Evolutionary conservation across 2,113 vertebrate species (phyloP).

Genomic region (Montifringilla adamsi): DNA sequence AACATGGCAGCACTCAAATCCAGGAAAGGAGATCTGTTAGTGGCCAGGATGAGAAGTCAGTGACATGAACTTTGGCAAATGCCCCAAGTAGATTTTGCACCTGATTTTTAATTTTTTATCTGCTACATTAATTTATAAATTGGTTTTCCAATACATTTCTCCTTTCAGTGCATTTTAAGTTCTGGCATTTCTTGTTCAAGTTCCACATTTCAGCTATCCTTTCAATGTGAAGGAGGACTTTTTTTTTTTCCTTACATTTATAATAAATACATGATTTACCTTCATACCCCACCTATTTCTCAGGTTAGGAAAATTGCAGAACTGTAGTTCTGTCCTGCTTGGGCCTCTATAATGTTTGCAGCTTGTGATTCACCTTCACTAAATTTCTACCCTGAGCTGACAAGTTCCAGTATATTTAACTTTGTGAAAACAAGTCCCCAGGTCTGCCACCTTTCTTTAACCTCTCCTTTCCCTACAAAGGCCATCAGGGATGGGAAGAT

Average conservation of each 20-base stretch:
- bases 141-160: not conserved
- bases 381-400: not conserved
- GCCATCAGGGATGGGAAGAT: not conserved
- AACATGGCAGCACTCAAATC: not conserved
- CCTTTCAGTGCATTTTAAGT: not conserved
- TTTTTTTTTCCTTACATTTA: not conserved
- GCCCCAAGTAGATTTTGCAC: not conserved
- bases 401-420: not conserved
- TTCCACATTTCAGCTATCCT: rapidly evolving
- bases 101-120: not conserved
- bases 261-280: not conserved
- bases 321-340: not conserved
- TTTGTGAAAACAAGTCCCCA: not conserved
- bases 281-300: not conserved
- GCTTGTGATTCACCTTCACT: not conserved
- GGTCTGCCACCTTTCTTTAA: not conserved
- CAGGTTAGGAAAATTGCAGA: not conserved
- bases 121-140: not conserved
- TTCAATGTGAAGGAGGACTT: not conserved
- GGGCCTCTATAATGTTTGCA: not conserved
- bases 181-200: not conserved
- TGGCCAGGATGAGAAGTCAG: not conserved
- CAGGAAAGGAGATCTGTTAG: rapidly evolving
- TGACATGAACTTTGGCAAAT: not conserved
- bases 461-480: not conserved